Evolutionary conservation across 2,113 vertebrate species (phyloP).

Genomic region (Gopherus evgoodei): DNA sequence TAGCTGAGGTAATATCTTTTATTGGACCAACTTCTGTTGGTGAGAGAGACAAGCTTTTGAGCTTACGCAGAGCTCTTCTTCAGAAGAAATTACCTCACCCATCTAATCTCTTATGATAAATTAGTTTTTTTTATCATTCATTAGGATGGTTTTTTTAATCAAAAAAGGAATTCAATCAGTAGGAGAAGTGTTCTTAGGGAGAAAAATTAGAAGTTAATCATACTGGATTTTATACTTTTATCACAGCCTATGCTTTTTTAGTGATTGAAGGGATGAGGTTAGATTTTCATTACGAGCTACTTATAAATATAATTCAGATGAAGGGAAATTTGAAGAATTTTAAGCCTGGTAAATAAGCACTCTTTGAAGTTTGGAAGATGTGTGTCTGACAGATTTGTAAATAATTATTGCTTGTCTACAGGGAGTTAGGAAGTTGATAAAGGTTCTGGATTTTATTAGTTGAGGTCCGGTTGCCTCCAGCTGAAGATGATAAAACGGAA

Average conservation of each 20-base stretch:
- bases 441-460: slow-evolving; percentile 69
- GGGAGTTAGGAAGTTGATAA: slow-evolving; percentile 60
- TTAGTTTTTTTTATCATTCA: slow-evolving; percentile 45
- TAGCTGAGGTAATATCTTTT: not conserved
- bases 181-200: slow-evolving; percentile 57
- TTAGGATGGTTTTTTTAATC: slow-evolving; percentile 14
- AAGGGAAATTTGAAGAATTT: slow-evolving; percentile 78
- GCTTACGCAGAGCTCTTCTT: not conserved
- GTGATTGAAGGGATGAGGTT: slow-evolving; percentile 72
- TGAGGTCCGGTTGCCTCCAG: slow-evolving; percentile 52
- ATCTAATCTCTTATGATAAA: slow-evolving; percentile 53
- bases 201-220: slow-evolving; percentile 75
- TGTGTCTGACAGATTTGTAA: slow-evolving; percentile 74
- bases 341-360: slow-evolving; percentile 73
- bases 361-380: slow-evolving; percentile 74
- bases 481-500: slow-evolving; percentile 20
- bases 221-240: slow-evolving; percentile 71
- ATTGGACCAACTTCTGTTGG: not conserved
- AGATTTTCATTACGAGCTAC: slow-evolving; percentile 76
- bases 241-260: slow-evolving; percentile 60
- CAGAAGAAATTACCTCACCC: not conserved
- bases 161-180: slow-evolving; percentile 61
- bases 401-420: slow-evolving; percentile 73
- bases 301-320: slow-evolving; percentile 75
- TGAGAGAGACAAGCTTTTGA: not conserved